Evolutionary conservation across 2,888 invertebrate genomes (phyloP).

Genomic region (Thymelicus acteon): DNA sequence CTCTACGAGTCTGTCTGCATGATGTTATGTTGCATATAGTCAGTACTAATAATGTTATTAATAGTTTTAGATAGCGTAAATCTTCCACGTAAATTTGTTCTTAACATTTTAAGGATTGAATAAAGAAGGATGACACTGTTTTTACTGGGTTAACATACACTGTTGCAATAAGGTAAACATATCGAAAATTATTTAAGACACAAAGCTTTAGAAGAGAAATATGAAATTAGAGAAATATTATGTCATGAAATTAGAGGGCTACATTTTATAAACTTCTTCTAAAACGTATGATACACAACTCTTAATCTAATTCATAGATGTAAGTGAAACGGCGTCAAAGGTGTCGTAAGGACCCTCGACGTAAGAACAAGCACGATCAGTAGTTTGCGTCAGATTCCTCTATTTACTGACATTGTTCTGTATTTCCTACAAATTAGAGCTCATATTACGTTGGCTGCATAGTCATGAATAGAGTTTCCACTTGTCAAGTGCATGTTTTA

Average conservation of each 20-base stretch:
- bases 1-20: neutral
- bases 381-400: conserved; percentile 44
- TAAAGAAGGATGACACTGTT: too few species aligned
- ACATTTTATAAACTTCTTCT: too few species aligned
- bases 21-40: neutral
- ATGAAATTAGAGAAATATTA: too few species aligned
- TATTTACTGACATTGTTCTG: conserved; percentile 31
- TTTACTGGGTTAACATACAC: too few species aligned
- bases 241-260: too few species aligned
- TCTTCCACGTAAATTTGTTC: too few species aligned
- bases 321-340: conserved; percentile 44
- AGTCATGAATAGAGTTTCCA: conserved; percentile 32
- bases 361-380: conserved; percentile 46
- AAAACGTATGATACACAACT: neutral
- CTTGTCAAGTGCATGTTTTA: conserved; percentile 38
- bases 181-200: too few species aligned
- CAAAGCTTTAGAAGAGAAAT: too few species aligned
- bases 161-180: too few species aligned
- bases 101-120: too few species aligned
- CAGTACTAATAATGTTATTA: too few species aligned
- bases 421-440: conserved; percentile 15
- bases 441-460: neutral
- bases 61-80: too few species aligned
- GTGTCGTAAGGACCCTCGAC: conserved; percentile 47
- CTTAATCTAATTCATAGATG: conserved; percentile 33